Percentiles rank a stretch among this genome's conserved stretches.
These are phyloP conservation scores for Thryonomys swinderianus DNA, from an alignment of 2,113 vertebrate genomes.

Conservation along the genomic window DNA sequence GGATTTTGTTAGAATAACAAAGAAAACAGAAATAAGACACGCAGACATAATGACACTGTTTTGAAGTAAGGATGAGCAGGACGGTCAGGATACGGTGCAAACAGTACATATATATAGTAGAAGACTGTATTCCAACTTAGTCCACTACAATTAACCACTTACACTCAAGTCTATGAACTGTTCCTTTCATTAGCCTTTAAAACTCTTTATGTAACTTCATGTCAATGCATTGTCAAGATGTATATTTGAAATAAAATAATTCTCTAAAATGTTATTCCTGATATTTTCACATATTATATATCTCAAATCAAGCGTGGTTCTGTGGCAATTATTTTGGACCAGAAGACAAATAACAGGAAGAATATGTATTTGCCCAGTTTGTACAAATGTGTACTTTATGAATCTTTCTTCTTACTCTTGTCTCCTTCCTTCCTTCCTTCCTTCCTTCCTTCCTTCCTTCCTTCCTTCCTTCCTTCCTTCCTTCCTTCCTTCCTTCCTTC, in stretches of 20 bases:
- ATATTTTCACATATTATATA: neutral
- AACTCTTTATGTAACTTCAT: neutral
- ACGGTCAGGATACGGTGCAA: neutral
- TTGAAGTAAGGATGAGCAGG: neutral
- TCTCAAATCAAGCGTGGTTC: neutral
- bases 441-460: neutral
- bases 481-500: neutral
- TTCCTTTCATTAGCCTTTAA: neutral
- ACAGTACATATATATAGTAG: fast-evolving
- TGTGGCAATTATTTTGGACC: neutral
- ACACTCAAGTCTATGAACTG: no score
- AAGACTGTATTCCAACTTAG: neutral
- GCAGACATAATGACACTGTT: neutral
- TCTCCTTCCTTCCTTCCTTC: neutral
- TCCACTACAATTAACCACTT: neutral
- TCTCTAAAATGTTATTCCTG: neutral
- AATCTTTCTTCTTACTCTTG: neutral
- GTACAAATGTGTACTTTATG: fast-evolving
- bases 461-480: neutral
- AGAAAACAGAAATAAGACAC: neutral
- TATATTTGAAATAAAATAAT: neutral
- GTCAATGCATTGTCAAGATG: neutral
- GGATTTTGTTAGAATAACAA: neutral
- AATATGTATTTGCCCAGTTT: neutral
- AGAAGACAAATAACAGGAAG: neutral